phyloP scores from a whole-genome alignment of 2,797 vertebrate genomes.

The Sebastes matsubarae region DNA sequence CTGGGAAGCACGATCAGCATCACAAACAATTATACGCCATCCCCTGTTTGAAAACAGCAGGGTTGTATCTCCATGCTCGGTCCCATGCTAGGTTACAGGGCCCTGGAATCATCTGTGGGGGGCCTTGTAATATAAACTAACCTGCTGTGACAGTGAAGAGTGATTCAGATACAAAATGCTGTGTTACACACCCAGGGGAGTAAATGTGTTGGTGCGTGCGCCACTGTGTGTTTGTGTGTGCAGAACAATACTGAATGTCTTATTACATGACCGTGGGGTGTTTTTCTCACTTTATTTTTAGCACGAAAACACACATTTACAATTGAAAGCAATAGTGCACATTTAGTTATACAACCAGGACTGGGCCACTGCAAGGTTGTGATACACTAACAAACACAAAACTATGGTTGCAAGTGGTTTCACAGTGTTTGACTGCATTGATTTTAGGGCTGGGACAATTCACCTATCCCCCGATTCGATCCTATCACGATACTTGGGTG shows the following conservation, averaged over 20 bases:
- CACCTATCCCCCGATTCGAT: too few relatives aligned
- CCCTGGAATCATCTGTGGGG: conserved; percentile 60
- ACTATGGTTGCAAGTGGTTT: not conserved
- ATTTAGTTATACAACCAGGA: conserved; percentile 44
- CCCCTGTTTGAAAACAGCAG: conserved; percentile 31
- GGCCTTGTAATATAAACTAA: conserved; percentile 72
- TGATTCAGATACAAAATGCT: conserved; percentile 69
- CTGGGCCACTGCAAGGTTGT: not conserved
- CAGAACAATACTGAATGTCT: conserved; percentile 49
- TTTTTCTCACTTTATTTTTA: conserved; percentile 71
- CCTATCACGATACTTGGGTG: too few relatives aligned
- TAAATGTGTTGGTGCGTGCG: conserved; percentile 25
- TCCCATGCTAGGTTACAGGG: conserved; percentile 40
- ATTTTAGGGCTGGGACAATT: not conserved
- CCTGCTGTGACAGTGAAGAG: conserved; percentile 76
- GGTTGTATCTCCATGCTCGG: conserved; percentile 29
- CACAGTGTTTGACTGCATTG: not conserved
- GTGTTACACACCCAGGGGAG: conserved; percentile 55
- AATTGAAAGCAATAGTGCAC: conserved; percentile 56
- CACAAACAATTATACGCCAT: conserved; percentile 39
- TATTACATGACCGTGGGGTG: conserved; percentile 56
- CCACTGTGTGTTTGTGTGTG: conserved; percentile 4
- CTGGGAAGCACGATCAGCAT: conserved; percentile 26
- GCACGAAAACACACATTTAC: conserved; percentile 50
- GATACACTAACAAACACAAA: not conserved